phyloP scores from a whole-genome alignment of 2,888 invertebrate species.

The Conomelus anceps region DNA sequence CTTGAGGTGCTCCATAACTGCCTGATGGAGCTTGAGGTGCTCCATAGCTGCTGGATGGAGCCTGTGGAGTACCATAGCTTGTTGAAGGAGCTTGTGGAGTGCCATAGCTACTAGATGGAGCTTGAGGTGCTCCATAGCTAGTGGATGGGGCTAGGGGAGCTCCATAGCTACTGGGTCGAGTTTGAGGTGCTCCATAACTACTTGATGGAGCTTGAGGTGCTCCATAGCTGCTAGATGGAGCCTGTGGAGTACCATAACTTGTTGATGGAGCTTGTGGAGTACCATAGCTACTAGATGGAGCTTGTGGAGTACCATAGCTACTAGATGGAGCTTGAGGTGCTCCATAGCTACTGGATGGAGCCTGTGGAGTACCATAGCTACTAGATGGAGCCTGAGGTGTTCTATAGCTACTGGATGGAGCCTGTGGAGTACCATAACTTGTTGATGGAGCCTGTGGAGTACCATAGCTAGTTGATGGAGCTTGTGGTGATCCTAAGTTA shows the following conservation, averaged over 20 bases:
- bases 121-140: slow-evolving; percentile 29
- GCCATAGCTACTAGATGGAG: slow-evolving; percentile 23
- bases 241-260: slow-evolving; percentile 12
- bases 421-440: not conserved
- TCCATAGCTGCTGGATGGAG: slow-evolving; percentile 17
- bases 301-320: slow-evolving; percentile 1
- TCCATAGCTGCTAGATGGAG: not conserved
- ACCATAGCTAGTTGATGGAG: slow-evolving; percentile 17
- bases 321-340: slow-evolving; percentile 18
- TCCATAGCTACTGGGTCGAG: no score
- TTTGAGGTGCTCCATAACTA: slow-evolving; percentile 5
- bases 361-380: slow-evolving; percentile 31
- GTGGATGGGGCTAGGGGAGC: slow-evolving; percentile 27
- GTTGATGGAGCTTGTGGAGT: slow-evolving; percentile 21
- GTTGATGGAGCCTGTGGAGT: slow-evolving; percentile 1
- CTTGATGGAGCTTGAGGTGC: slow-evolving; percentile 6
- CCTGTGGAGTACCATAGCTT: not conserved
- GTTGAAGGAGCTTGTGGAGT: slow-evolving; percentile 7
- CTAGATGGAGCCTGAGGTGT: slow-evolving; percentile 26
- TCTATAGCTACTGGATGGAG: slow-evolving; percentile 27
- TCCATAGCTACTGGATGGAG: slow-evolving; percentile 24
- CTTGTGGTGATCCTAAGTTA: slow-evolving; percentile 27
- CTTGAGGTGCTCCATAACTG: slow-evolving; percentile 22
- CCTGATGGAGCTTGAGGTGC: slow-evolving; percentile 20
- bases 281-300: slow-evolving; percentile 17